Conservation (phyloP, 2,888 invertebrate genomes). For the Bembecia ichneumoniformis region DNA sequence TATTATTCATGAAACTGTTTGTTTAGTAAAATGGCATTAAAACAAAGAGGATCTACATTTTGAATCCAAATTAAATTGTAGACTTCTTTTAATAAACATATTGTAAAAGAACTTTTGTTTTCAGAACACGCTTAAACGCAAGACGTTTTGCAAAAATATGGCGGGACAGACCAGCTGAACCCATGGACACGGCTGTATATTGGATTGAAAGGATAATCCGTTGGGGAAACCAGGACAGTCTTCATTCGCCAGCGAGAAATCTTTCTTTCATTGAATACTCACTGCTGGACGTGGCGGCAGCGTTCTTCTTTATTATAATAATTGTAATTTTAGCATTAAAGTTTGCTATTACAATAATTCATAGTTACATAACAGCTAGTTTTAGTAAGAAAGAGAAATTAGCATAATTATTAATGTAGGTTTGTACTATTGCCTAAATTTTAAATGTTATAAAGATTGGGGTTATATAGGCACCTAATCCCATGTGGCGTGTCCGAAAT, state of each 20-base stretch:
- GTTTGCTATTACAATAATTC: conserved; percentile 27
- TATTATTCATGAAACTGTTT: too few species aligned
- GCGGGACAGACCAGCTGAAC: conserved; percentile 60
- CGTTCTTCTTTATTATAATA: conserved; percentile 24
- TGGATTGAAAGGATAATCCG: conserved; percentile 71
- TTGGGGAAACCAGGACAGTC: conserved; percentile 44
- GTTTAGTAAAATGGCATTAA: too few species aligned
- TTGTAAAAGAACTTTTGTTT: conserved; percentile 17
- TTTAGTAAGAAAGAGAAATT: not conserved
- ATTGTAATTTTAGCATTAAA: conserved; percentile 26
- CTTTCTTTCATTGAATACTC: conserved; percentile 39
- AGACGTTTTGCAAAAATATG: conserved; percentile 61
- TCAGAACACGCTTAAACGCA: conserved; percentile 57
- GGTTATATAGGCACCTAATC: too few species aligned
- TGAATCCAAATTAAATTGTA: too few species aligned
- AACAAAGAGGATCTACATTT: too few species aligned
- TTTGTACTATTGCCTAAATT: too few species aligned
- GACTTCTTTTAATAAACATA: too few species aligned
- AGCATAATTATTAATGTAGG: too few species aligned
- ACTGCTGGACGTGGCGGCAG: conserved; percentile 44
- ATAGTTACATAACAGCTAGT: conserved; percentile 24
- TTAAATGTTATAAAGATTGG: too few species aligned
- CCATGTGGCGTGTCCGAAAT: too few species aligned
- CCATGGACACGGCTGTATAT: conserved; percentile 71
- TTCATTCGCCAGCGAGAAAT: conserved; percentile 41